Evolutionary conservation across 53 echinoderm and acorn worm genomes (phyloP), one percentile per base, ranked within the genome.

Genomic region (Pentamera pediparva): DNA sequence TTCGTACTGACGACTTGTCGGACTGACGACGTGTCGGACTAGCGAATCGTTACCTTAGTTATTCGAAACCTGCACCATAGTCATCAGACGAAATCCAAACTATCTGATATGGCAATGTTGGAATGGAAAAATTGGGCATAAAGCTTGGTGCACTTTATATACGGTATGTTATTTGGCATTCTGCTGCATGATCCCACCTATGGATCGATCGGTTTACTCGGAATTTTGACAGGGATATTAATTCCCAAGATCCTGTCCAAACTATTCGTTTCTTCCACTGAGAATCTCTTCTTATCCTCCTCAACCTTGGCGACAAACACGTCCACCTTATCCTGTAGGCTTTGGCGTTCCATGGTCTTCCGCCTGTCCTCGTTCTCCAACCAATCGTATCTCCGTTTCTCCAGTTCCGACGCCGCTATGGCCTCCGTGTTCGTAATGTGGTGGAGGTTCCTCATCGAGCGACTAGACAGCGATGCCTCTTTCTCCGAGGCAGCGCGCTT

Each of bases 391-490:
- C 73, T 48, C 21, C 73, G 35, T 33, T 52, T 51, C 39, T 78
- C 63, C 22, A 70, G 50, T 21, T 61, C 78, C 15, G 73, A 70
- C 0, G 84, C 84, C 0, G 73, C 84, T 18, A 84, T 38, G 28
- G 71, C 71, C 26, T 84, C 84, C 5, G 73, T 40, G 62, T 84
- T 61, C 13, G 84, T 73, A 13, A 84, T 53, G 41, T 78, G 60
- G 9, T 78, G 78, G 36, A 78, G 78, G 28, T 59, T 52, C 11
- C 84, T 28, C 30, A 78, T 29, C 6, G 84, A 70, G 20, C 84
- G 35, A 21, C 84, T 74, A 18, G 69, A 41, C 39, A 78, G 32
- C 15, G 78, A 84, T 37, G 37, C 73, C 12, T 72, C 73, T 49
- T 34, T 19, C 2, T 35, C 35, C 0, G 53, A 53, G 11, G 35